phyloP scores from a whole-genome alignment of 2,113 vertebrate species.

The Herpetotheres cachinnans region DNA sequence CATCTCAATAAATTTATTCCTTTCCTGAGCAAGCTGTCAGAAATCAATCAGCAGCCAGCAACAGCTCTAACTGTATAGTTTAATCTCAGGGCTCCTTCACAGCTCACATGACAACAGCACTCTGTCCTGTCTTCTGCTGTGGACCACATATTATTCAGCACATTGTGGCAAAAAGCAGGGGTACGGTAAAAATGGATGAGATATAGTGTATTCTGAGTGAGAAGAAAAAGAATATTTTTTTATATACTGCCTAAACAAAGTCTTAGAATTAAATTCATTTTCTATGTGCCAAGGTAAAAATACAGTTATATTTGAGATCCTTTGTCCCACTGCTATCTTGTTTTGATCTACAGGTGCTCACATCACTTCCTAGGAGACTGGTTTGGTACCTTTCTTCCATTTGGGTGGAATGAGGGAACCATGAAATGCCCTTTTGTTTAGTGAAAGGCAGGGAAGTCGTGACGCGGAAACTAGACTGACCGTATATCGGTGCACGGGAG shows the following conservation, averaged over 20 bases:
- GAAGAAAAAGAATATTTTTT: neutral
- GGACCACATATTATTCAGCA: neutral
- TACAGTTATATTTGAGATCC: neutral
- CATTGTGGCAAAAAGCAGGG: neutral
- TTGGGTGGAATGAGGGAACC: neutral
- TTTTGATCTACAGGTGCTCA: neutral
- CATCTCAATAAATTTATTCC: neutral
- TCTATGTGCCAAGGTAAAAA: neutral
- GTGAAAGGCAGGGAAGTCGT: neutral
- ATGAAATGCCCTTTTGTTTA: neutral
- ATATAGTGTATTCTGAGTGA: neutral
- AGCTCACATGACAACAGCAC: neutral
- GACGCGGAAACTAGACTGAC: neutral
- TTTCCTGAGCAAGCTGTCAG: constrained; percentile 4
- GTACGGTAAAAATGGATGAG: neutral
- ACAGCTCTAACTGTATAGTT: neutral
- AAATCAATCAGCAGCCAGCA: constrained; percentile 5
- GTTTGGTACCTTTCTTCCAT: neutral
- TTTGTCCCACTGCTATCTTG: neutral
- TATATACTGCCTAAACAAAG: neutral
- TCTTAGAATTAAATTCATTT: neutral
- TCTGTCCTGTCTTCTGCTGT: neutral
- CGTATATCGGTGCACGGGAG: neutral
- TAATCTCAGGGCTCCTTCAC: neutral
- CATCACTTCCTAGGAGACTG: neutral